Percentiles rank a stretch among this genome's conserved stretches.
Conservation (phyloP, 2,797 vertebrate species). For the Simalia tracyae region DNA sequence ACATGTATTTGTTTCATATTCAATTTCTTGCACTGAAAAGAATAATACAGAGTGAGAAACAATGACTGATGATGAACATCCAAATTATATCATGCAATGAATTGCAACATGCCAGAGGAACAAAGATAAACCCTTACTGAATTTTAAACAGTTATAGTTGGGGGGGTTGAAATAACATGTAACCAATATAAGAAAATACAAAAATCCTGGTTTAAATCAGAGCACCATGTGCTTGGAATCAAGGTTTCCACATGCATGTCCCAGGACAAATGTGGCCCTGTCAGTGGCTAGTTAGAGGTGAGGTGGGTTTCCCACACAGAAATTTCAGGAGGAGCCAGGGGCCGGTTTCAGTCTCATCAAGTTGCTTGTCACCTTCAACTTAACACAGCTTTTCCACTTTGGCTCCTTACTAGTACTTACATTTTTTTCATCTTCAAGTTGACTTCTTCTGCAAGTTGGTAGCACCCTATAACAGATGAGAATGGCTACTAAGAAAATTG, state of each 20-base stretch:
- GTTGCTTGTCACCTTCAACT: neutral
- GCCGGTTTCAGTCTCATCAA: neutral
- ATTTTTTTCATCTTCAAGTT: neutral
- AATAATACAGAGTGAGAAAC: slow-evolving; percentile 22
- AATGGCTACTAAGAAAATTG: neutral
- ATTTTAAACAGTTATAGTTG: slow-evolving; percentile 21
- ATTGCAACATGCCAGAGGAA: slow-evolving; percentile 23
- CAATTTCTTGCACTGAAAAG: neutral
- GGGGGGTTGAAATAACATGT: neutral
- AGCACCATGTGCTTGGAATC: neutral
- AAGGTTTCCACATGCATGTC: neutral
- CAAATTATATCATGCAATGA: slow-evolving; percentile 31
- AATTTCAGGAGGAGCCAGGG: neutral
- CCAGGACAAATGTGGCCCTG: neutral
- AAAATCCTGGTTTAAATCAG: neutral
- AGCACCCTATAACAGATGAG: neutral
- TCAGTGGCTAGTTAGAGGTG: neutral
- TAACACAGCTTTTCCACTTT: neutral
- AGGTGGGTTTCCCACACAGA: neutral
- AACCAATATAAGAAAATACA: neutral
- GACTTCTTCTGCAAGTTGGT: neutral
- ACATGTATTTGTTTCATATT: slow-evolving; percentile 35
- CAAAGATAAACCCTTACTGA: slow-evolving; percentile 17
- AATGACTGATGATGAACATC: neutral
- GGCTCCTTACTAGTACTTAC: too few species aligned